Base-by-base conservation (phyloP, 2,113 vertebrate genomes). In the Synodontis membranacea region DNA sequence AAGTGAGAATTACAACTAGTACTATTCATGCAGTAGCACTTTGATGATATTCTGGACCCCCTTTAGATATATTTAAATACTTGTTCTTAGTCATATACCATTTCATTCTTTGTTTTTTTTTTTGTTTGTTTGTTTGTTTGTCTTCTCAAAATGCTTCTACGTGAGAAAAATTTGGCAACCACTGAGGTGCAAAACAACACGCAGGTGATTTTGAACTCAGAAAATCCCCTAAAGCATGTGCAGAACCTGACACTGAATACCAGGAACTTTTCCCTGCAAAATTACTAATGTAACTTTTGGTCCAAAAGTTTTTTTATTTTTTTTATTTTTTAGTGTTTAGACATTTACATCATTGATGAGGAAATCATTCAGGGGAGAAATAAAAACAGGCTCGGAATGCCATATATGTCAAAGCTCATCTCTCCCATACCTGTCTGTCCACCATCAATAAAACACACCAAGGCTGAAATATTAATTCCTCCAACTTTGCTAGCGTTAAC, bases 381-480 rank as follows among this genome's bases (percentile, higher is more conserved):
- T 23, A 42, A 82, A 84, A 87, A 76, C 75, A 42, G 50, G 9
- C 42, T 82, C 76, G 31, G 62, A 46, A 56, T 76, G 50, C 42
- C 25, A 10, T 21, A 74, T 74, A 17, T 31, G 28, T 31, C 46
- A 34, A n/a, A 79, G 17, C 48, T 56, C 34, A 52, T 82, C n/a
- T 10, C n/a, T 46, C 31, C 4, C 25, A 10, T 25, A 60, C n/a
- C 42, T 62, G 39, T 48, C 54, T 76, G 48, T 31, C n/a, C 42
- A 48, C 21, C 37, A 86, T 84, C 64, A 84, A 86, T 86, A 89
- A 89, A 89, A 74, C 76, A 89, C 62, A 28, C 79, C 28, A 28
- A 0, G 25, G 66, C 85, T 89, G 83, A 87, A 89, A 85, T 72
- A 89, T 89, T 89, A 84, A 89, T 89, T 75, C 81, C 62, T 66